phyloP scores from a whole-genome alignment of 2,113 vertebrate species.

The Cottus gobio region DNA sequence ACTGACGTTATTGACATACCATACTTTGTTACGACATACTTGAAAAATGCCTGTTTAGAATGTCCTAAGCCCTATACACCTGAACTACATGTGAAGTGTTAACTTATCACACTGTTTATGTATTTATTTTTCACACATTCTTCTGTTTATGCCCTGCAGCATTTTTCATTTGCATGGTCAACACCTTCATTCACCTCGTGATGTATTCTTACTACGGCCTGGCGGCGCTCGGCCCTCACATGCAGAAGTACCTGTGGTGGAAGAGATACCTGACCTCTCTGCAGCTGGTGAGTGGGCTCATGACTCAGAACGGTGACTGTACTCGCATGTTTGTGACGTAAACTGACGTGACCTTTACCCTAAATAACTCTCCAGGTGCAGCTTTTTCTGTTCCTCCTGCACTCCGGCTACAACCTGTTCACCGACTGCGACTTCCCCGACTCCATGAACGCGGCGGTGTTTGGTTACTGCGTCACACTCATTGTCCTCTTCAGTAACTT shows the following conservation, averaged over 20 bases:
- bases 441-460: conserved; percentile 76
- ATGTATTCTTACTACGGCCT: conserved; percentile 84
- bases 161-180: conserved; percentile 83
- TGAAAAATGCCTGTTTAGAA: background rate
- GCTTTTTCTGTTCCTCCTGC: conserved; percentile 79
- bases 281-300: conserved; percentile 82
- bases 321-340: too few relatives aligned
- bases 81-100: background rate
- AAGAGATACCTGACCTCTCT: conserved; percentile 84
- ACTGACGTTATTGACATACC: too few relatives aligned
- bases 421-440: conserved; percentile 80
- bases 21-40: too few relatives aligned
- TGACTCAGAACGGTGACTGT: background rate
- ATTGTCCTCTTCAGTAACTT: conserved; percentile 83
- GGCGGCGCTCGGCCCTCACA: conserved; percentile 77
- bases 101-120: background rate
- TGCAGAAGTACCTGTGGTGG: conserved; percentile 85
- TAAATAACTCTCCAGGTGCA: conserved; percentile 75
- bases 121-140: background rate
- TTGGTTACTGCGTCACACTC: conserved; percentile 81
- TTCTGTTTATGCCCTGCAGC: conserved; percentile 60
- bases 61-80: background rate
- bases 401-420: conserved; percentile 82
- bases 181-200: conserved; percentile 83
- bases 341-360: background rate